Conservation (phyloP, 2,797 vertebrate genomes). For the Rhinophrynus dorsalis region DNA sequence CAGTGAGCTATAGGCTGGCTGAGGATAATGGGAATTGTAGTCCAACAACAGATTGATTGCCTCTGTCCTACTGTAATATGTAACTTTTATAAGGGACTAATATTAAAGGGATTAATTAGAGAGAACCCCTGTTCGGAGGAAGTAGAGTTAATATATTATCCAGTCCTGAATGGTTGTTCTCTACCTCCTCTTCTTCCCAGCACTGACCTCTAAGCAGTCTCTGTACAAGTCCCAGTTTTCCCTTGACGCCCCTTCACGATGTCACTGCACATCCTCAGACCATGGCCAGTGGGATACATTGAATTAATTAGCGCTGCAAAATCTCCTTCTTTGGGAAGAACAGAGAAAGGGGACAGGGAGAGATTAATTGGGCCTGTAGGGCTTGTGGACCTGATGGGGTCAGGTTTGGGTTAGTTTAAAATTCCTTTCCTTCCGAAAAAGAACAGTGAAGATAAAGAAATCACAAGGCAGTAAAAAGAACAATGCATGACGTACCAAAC, state of each 20-base stretch:
- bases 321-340: constrained; percentile 33
- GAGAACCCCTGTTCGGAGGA: no score
- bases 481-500: background rate
- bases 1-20: no score
- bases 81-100: no score
- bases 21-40: no score
- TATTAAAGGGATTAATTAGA: no score
- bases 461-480: constrained; percentile 12
- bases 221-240: constrained; percentile 8
- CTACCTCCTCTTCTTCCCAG: background rate
- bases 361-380: constrained; percentile 20
- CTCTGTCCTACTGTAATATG: no score
- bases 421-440: background rate
- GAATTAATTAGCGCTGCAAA: constrained; percentile 24
- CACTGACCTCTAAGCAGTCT: background rate
- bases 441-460: constrained; percentile 10
- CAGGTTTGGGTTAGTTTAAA: constrained; percentile 25
- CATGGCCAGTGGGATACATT: background rate
- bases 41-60: no score
- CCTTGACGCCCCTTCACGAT: background rate
- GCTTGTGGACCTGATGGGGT: constrained; percentile 8
- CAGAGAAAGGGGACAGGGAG: constrained; percentile 1
- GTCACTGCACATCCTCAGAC: constrained; percentile 15
- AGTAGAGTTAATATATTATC: no score
- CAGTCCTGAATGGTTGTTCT: background rate